Evolutionary conservation across 2,888 invertebrate species (phyloP), one percentile per base, ranked within the genome.

Genomic region (Pristionchus mayeri): DNA sequence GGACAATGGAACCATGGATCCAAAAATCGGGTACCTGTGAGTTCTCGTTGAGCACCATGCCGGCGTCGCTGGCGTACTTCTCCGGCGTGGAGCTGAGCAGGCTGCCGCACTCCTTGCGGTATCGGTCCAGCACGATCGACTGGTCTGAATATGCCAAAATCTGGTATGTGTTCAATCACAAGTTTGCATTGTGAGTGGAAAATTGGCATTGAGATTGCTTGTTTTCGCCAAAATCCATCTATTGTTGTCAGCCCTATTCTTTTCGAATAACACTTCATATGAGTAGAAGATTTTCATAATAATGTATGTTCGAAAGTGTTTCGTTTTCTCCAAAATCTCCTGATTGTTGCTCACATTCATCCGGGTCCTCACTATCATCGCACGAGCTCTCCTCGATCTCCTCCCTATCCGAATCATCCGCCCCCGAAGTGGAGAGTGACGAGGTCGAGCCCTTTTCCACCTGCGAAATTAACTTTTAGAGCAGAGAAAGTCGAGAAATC

Each of bases 31-130:
- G 7, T 11, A 71, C 71, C 71, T 37, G 80, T 40, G 71, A 30
- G 37, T 76, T 85, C 79, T 93, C 93, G 3, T 93, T 93, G 85
- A 94, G 93, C 86, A 93, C 93, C 86, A 94, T 71, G 88, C 94
- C 94, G 88, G 94, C 93, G 71, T 93, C 91, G 81, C 93, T 89
- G 13, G 93, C 93, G 80, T 93, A 91, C 82, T 91, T 91, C 85
- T 93, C 93, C 2, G 93, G 93, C 24, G 93, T 93, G 9, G 87
- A 84, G 67, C 88, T 87, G 13, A 90, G 86, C 84, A 90, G 85
- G 9, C 86, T 79, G 4, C 86, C 84, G 48, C 86, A 87, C 30
- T 85, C 88, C 50, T 84, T 79, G 3, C 89, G 86, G 37, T 88
- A 86, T 27, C 63, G 80, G 4, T 87, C 86, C 52, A 88, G 30